Evolutionary conservation across 1,140 invertebrate species (phyloP), one percentile per base, ranked within the genome.

Genomic region (Zelostemma sp.): DNA sequence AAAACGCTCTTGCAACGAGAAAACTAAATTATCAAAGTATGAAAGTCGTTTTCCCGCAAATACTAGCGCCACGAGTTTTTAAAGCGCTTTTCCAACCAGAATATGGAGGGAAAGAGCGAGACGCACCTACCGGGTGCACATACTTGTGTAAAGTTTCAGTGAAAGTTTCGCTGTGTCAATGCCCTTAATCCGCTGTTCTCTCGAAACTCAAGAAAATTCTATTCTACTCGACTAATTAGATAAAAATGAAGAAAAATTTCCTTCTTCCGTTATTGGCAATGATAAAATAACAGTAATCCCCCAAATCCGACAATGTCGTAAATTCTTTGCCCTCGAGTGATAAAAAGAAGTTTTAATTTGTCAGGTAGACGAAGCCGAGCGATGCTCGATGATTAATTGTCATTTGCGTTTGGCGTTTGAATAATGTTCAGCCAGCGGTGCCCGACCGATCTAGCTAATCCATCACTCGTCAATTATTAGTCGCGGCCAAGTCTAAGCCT

Each of bases 81-180:
- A 33, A 46, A 16, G 33, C 48, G 48, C 16, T 51, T 51, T 51
- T 33, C 33, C 14, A 33, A 33, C 11, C 19, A 11, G 31, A 16
- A 38, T 51, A 15, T 14, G 16, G 16, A 16, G 33, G 33, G 48
- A 35, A 28, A 17, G 48, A 19, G 43, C 16, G 17, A 46, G 18
- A 46, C 43, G 12, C 17, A 8, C n/a, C 6, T 18, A 41, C 5
- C 14, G 12, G 18, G 43, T 56, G 25, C 33, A 18, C 45, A 31
- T 28, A 18, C 9, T 9, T 46, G 28, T 1, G 9, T 25, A 35
- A 56, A 46, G 54, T 56, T 63, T 41, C 31, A 56, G 65, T 68
- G 69, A 72, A 72, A 72, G 62, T 70, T 69, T 43, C 49, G 2
- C 1, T 41, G 54, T 58, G 53, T 57, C 65, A 59, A 47, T 46